These are phyloP conservation scores for Phymorhynchus buccinoides DNA, from an alignment of 1,140 invertebrate species.

Conservation along the genomic window DNA sequence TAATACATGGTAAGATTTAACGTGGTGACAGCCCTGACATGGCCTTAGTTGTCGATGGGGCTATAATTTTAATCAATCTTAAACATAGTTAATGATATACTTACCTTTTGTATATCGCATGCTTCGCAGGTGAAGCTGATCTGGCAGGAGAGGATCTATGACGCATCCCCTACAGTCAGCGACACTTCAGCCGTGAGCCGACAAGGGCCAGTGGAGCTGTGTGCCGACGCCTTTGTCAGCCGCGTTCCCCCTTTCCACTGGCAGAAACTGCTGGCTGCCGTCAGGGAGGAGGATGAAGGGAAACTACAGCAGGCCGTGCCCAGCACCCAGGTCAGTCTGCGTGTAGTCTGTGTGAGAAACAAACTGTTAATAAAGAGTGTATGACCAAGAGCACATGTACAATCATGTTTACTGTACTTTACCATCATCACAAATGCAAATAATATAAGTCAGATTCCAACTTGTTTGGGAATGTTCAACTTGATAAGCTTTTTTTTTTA, in stretches of 20 bases:
- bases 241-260: constrained; percentile 63
- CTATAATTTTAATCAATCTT: no score
- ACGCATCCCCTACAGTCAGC: constrained; percentile 29
- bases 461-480: no score
- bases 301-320: constrained; percentile 50
- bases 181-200: neutral
- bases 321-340: constrained; percentile 29
- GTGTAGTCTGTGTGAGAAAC: neutral
- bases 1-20: no score
- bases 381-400: no score
- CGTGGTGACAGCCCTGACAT: no score
- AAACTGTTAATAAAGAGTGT: neutral
- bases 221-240: constrained; percentile 60
- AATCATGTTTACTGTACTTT: no score
- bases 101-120: no score
- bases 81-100: no score
- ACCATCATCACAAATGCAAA: no score
- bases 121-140: constrained; percentile 44
- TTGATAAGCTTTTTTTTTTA: no score
- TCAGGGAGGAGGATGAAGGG: constrained; percentile 56
- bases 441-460: no score
- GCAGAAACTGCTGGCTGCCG: constrained; percentile 62
- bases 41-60: no score
- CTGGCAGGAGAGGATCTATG: constrained; percentile 64
- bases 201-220: constrained; percentile 48